A percentile compares a stretch with the other conserved stretches of the same genome.
Conservation (phyloP, 2,113 vertebrate species). For the Pongo pygmaeus region DNA sequence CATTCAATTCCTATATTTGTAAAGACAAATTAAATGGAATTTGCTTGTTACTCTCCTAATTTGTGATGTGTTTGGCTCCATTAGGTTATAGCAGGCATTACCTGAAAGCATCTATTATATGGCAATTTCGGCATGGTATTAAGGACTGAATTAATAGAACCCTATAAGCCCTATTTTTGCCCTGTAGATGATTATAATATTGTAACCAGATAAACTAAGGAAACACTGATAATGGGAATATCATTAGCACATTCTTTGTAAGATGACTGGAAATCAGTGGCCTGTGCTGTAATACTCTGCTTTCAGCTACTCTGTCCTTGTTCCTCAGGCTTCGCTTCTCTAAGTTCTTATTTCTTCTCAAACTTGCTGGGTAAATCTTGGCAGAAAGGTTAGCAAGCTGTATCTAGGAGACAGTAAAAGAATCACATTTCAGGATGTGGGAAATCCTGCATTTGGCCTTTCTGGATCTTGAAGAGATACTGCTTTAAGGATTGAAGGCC, state of each 20-base stretch:
- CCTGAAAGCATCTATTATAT: not conserved
- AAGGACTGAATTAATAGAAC: not conserved
- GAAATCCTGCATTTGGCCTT: not conserved
- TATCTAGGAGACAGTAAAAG: not conserved
- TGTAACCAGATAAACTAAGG: not conserved
- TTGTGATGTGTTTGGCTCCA: not conserved
- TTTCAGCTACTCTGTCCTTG: not conserved
- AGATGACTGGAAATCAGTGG: not conserved
- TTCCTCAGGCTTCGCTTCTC: not conserved
- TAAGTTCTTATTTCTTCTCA: not conserved
- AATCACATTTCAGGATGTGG: not conserved
- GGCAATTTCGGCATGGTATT: not conserved
- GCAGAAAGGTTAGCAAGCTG: not conserved
- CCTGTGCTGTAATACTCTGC: not conserved
- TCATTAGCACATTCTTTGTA: not conserved
- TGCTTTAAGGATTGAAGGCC: not conserved
- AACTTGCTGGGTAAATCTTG: not conserved
- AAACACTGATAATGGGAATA: not conserved
- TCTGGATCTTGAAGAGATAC: not conserved
- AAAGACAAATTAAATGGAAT: conserved; percentile 21
- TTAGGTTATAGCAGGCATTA: not conserved
- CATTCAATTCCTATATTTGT: conserved; percentile 22
- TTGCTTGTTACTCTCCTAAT: not conserved
- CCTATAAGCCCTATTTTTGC: not conserved
- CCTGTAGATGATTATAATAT: not conserved